Conservation (phyloP, 2,888 invertebrate species). For the Pilophorus perplexus region DNA sequence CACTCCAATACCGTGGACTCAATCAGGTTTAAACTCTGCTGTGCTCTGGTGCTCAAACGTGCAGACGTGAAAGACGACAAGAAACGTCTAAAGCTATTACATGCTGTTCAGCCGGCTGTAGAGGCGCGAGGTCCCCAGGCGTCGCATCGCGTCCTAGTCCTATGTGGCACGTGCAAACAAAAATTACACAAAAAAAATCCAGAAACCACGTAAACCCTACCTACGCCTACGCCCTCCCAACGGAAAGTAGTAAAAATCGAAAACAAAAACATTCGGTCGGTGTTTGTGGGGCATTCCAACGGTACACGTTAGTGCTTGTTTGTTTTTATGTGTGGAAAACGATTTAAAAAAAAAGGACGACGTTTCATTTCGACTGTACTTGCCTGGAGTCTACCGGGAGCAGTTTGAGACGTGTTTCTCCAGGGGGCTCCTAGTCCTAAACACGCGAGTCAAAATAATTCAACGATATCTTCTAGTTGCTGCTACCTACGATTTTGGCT, state of each 20-base stretch:
- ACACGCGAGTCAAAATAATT: too few species aligned
- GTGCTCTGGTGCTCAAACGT: too few species aligned
- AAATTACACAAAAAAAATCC: constrained; percentile 9
- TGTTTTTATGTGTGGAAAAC: neutral
- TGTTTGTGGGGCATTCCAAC: constrained; percentile 25
- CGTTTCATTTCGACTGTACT: constrained; percentile 24
- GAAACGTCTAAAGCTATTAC: constrained; percentile 23
- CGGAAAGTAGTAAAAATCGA: too few species aligned
- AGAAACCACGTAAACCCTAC: neutral
- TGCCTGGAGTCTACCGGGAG: constrained; percentile 53
- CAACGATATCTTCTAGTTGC: too few species aligned
- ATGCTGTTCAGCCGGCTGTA: constrained; percentile 39
- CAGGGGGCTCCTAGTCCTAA: constrained; percentile 35
- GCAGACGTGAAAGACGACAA: too few species aligned
- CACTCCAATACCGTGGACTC: too few species aligned
- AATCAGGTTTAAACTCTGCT: too few species aligned
- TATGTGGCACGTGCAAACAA: constrained; percentile 51
- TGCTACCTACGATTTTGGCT: too few species aligned
- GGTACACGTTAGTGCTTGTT: constrained; percentile 6
- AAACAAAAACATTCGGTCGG: too few species aligned
- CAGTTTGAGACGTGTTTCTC: constrained; percentile 52
- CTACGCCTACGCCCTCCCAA: neutral
- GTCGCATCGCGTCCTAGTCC: constrained; percentile 38
- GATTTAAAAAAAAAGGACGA: neutral
- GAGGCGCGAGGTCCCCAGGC: constrained; percentile 36